Base-by-base conservation (phyloP, 2,113 vertebrate genomes). In the Alligator mississippiensis region DNA sequence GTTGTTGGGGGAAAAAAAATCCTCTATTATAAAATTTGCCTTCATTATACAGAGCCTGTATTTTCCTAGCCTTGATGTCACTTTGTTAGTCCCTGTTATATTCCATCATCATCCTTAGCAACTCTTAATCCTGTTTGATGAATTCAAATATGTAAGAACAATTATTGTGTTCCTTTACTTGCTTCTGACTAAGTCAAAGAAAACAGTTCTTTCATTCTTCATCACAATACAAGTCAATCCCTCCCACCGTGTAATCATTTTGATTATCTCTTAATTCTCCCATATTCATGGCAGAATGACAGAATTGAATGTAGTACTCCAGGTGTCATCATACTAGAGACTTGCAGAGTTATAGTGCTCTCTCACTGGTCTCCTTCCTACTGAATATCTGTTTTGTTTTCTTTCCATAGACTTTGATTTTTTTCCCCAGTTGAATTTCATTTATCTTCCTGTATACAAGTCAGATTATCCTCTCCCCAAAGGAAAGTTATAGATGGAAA, bases 181-280 rank as follows among this genome's bases (percentile, higher is more conserved):
- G 2, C 30, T 68, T 82, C 83, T 85, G 34, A 9, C 6, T 77
- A 78, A 54, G 12, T 77, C 60, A 85, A 93, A 47, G 0, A 0
- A 5, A 25, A 68, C 6, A 9, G 10, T 68, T 2, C 1, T 85
- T 80, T 75, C 34, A 54, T 22, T 72, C 3, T 38, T 83, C 30
- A 22, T 84, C 22, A 64, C 64, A 17, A 17, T 54, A 86, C 77
- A 84, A 64, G 5, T 89, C n/a, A 30, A 1, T 89, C 55, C 11
- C 84, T 86, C 64, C n/a, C 2, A 4, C 0, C 2, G 2, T 1
- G 0, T 19, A 61, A n/a, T 2, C 27, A 11, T 72, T 30, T 16
- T 47, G 11, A 47, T 47, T 78, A 61, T 78, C 28, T 30, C 38
- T 78, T 78, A 5, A 3, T 78, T 57, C 75, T 72, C 38, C 54